phyloP scores from a whole-genome alignment of 2,888 invertebrate species.

The Lithophane ornitopus region DNA sequence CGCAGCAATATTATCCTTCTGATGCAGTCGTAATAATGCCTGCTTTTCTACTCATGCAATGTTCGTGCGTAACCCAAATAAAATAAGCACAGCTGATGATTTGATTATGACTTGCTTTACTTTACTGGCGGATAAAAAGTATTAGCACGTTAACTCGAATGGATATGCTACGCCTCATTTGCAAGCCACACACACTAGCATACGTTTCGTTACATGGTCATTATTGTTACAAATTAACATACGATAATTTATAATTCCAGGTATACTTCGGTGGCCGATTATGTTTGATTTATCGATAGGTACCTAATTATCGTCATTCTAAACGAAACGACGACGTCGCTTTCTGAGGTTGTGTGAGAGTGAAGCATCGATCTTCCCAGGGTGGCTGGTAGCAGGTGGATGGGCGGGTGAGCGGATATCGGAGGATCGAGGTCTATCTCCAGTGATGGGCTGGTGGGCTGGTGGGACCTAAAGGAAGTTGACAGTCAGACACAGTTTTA shows the following conservation, averaged over 20 bases:
- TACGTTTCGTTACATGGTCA: constrained; percentile 26
- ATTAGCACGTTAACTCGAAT: constrained; percentile 17
- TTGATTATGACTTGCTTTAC: neutral
- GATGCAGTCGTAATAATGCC: neutral
- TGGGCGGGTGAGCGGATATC: too few species aligned
- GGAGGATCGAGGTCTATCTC: neutral
- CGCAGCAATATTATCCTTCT: neutral
- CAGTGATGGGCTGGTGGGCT: neutral
- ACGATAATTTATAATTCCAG: constrained; percentile 31
- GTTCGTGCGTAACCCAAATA: constrained; percentile 11
- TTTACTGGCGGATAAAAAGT: constrained; percentile 18
- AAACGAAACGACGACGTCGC: neutral
- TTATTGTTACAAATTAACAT: constrained; percentile 46
- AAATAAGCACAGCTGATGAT: neutral
- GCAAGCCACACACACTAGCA: constrained; percentile 8
- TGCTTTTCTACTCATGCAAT: neutral
- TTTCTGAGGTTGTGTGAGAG: neutral
- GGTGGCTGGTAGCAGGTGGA: neutral
- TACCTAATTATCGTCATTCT: neutral
- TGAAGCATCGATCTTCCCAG: neutral
- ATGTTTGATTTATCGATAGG: constrained; percentile 36
- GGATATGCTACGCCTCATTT: constrained; percentile 40
- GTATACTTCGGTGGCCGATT: constrained; percentile 9
- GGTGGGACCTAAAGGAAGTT: neutral
- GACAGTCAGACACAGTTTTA: neutral